These are phyloP conservation scores for Clarias macrocephalus DNA, from an alignment of 2,113 vertebrate species.

Conservation along the genomic window DNA sequence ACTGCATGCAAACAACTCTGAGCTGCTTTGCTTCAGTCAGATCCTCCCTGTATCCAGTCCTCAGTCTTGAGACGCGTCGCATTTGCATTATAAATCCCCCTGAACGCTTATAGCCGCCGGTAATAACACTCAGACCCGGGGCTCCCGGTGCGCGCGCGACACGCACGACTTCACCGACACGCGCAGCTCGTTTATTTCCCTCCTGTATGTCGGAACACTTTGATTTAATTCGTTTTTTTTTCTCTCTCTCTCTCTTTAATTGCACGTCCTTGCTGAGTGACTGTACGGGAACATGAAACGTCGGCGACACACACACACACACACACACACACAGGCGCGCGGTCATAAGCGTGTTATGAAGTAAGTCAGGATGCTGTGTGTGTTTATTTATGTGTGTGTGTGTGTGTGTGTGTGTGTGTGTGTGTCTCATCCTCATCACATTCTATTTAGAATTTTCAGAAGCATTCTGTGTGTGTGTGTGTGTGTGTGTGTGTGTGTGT, in stretches of 20 bases:
- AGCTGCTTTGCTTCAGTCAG: not conserved
- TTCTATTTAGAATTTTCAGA: not conserved
- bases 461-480: no score
- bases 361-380: not conserved
- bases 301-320: not conserved
- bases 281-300: not conserved
- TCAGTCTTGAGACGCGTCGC: not conserved
- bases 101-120: not conserved
- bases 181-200: not conserved
- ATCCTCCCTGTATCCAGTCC: not conserved
- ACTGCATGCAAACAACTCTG: not conserved
- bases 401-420: not conserved
- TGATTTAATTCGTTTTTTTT: not conserved
- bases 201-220: not conserved
- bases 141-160: not conserved
- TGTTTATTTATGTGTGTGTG: not conserved
- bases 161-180: not conserved
- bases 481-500: no score
- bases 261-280: not conserved
- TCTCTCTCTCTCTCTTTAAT: no score
- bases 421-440: not conserved
- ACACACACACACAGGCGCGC: not conserved
- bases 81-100: not conserved
- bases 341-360: not conserved
- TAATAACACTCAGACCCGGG: not conserved